Evolutionary conservation across 2,113 vertebrate genomes (phyloP), one percentile per base, ranked within the genome.

Genomic region (Hyla sarda): DNA sequence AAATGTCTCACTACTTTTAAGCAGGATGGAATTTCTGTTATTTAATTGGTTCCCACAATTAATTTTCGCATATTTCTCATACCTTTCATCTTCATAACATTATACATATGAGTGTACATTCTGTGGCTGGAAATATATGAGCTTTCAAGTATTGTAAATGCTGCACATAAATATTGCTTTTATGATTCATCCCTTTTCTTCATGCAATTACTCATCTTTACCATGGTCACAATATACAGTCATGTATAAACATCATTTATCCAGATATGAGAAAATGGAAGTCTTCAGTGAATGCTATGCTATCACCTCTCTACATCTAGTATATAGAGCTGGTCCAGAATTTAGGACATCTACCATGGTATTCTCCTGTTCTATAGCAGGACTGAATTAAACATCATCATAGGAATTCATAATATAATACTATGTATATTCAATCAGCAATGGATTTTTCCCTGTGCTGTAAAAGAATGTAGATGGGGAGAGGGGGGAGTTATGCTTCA

Each of bases 31-130:
- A 84, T 84, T 84, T 75, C 17, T 65, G 72, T 62, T 34, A 28
- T 47, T 83, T 76, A 32, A 34, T 76, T 37, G 1, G 17, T 80
- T 62, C 78, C 56, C 56, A 47, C 78, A 80, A 56, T 62, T 19
- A 47, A 45, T 41, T 62, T 80, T 80, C 56, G 28, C 58, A 45
- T 62, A 28, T 80, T 80, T 77, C 30, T 58, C 56, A 80, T 80
- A 62, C 34, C n/a, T 62, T 80, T 10, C 19, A 23, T 62, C 34
- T 80, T 62, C n/a, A 62, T 62, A 21, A 45, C 37, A 45, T 23
- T 62, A 62, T 37, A 62, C 28, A 19, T 25, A 45, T 80, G 56
- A 80, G 37, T 45, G 37, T 80, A 41, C 78, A 17, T 80, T 80
- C 78, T 80, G 56, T 62, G 56, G 54, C 78, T 80, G 56, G 37